These are phyloP conservation scores for Chamaetylas fuelleborni DNA, from an alignment of 2,113 vertebrate species.

Conservation along the genomic window DNA sequence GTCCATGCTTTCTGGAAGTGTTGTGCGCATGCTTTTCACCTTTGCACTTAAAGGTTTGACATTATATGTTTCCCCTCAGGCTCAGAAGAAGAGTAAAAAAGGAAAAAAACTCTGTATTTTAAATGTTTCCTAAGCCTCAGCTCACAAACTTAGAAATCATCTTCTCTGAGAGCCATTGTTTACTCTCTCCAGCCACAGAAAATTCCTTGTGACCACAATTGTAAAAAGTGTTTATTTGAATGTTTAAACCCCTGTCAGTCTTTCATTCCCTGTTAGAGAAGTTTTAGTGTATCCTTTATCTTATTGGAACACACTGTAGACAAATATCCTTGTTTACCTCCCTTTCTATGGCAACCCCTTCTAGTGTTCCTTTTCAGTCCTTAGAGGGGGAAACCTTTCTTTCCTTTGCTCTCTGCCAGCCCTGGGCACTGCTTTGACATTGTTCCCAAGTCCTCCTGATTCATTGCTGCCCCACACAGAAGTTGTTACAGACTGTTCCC, in stretches of 20 bases:
- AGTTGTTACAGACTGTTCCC: not conserved
- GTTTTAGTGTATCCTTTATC: not conserved
- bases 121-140: not conserved
- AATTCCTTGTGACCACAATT: not conserved
- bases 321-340: not conserved
- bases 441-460: not conserved
- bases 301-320: not conserved
- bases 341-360: not conserved
- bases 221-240: not conserved
- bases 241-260: not conserved
- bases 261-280: not conserved
- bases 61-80: not conserved
- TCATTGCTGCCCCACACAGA: accelerated
- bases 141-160: not conserved
- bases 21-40: not conserved
- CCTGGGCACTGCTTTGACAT: not conserved
- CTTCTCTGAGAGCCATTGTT: not conserved
- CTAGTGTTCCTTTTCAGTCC: not conserved
- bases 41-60: not conserved
- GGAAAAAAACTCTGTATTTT: not conserved
- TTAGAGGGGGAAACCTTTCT: not conserved
- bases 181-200: not conserved
- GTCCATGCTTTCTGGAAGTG: not conserved
- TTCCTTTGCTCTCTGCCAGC: not conserved
- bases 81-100: not conserved